Conservation (phyloP, 2,797 vertebrate species). For the Oreonectes daqikongensis region DNA sequence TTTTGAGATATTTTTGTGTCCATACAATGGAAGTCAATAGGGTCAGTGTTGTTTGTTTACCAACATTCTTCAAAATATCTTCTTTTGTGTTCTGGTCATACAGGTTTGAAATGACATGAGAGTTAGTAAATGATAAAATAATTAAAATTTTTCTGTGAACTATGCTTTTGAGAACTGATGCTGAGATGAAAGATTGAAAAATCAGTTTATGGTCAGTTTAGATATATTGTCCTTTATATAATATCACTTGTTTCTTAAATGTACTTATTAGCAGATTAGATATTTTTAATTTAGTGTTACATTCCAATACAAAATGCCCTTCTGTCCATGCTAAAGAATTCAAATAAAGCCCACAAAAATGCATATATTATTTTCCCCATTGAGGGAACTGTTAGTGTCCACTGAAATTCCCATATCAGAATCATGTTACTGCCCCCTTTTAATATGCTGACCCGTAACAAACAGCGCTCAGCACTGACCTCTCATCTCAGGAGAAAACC, state of each 20-base stretch:
- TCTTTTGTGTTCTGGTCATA: too few relatives aligned
- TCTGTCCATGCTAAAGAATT: not conserved
- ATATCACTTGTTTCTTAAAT: not conserved
- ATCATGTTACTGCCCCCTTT: not conserved
- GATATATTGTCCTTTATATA: not conserved
- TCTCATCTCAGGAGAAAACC: constrained; percentile 16
- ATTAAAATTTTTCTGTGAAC: too few relatives aligned
- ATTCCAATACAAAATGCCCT: not conserved
- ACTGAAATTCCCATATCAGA: constrained; percentile 4
- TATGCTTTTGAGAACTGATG: too few relatives aligned
- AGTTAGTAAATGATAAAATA: too few relatives aligned
- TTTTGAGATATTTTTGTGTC: too few relatives aligned
- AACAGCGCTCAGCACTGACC: constrained; percentile 10
- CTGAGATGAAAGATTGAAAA: not conserved
- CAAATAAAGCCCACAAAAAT: not conserved
- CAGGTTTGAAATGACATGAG: too few relatives aligned
- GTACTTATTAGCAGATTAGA: too few relatives aligned
- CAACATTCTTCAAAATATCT: too few relatives aligned
- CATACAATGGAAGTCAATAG: too few relatives aligned
- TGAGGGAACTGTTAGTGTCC: not conserved
- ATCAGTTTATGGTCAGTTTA: not conserved
- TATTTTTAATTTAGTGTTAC: not conserved
- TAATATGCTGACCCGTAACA: constrained; percentile 1
- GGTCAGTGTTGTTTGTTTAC: too few relatives aligned
- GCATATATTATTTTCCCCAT: not conserved